Conservation (phyloP, 2,113 vertebrate genomes). For the Brevimyrus niger region DNA sequence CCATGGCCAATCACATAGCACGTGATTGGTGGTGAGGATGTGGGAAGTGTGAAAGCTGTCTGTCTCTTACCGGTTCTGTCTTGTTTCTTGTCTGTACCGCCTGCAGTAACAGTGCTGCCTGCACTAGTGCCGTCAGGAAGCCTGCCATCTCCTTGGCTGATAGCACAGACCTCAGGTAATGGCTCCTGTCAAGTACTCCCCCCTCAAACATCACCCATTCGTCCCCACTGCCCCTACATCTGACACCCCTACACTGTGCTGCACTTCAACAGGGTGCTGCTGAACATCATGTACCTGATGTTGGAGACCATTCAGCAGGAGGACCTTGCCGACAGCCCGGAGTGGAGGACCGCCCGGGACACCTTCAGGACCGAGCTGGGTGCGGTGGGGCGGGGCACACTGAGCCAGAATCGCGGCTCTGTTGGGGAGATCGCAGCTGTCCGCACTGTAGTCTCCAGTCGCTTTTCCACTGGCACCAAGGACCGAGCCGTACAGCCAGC, state of each 20-base stretch:
- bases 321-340: conserved; percentile 73
- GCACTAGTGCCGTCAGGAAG: conserved; percentile 91
- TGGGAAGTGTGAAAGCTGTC: background rate
- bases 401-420: background rate
- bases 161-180: conserved; percentile 87
- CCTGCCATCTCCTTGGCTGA: conserved; percentile 96
- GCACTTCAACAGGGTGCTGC: conserved; percentile 67
- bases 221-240: background rate
- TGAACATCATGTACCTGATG: conserved; percentile 98
- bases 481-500: background rate
- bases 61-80: background rate
- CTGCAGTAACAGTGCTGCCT: conserved; percentile 88
- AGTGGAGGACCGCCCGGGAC: conserved; percentile 83
- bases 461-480: background rate
- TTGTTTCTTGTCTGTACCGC: background rate
- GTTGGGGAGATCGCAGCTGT: background rate
- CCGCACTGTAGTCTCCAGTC: background rate
- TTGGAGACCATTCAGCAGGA: conserved; percentile 89
- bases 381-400: conserved; percentile 34
- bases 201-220: background rate
- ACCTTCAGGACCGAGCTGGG: conserved; percentile 89
- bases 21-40: background rate
- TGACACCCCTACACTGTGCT: background rate
- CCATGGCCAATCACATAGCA: background rate
- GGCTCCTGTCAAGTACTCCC: background rate